Conservation (phyloP, 2,113 vertebrate species). For the Thunnus maccoyii region DNA sequence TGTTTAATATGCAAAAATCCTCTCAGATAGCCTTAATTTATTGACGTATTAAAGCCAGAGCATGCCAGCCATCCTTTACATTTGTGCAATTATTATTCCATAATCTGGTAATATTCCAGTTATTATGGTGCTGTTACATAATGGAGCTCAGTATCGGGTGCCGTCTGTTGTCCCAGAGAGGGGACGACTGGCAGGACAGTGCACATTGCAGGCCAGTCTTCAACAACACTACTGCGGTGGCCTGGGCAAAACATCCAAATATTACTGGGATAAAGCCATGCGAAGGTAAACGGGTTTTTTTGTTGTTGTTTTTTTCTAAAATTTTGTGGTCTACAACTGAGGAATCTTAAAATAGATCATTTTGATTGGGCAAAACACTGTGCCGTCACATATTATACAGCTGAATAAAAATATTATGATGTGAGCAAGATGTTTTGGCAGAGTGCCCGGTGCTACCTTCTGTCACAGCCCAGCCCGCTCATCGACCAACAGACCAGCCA, state of each 20-base stretch:
- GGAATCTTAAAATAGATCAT: background rate
- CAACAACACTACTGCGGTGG: background rate
- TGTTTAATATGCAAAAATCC: background rate
- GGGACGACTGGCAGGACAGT: slow-evolving; percentile 4
- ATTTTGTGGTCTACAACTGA: background rate
- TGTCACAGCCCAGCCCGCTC: slow-evolving; percentile 27
- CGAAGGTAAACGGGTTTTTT: background rate
- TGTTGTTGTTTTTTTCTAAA: too few relatives aligned
- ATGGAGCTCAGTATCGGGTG: slow-evolving; percentile 55
- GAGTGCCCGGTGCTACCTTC: slow-evolving; percentile 46
- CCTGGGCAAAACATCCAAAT: background rate
- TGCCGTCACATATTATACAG: background rate
- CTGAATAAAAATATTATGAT: slow-evolving; percentile 14
- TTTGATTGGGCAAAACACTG: background rate
- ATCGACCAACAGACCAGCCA: slow-evolving; percentile 30
- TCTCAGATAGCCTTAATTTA: slow-evolving; percentile 22
- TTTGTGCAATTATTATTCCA: slow-evolving; percentile 64
- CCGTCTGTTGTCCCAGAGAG: slow-evolving; percentile 57
- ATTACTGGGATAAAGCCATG: background rate
- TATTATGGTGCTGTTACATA: slow-evolving; percentile 64
- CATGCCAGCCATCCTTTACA: slow-evolving; percentile 43
- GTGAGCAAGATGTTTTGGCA: slow-evolving; percentile 47
- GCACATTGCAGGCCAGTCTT: background rate
- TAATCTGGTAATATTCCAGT: slow-evolving; percentile 72
- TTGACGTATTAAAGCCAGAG: slow-evolving; percentile 21